Conservation (phyloP, 64 coral and sea anemone genomes). For the Hydrozoanthus tunicans region DNA sequence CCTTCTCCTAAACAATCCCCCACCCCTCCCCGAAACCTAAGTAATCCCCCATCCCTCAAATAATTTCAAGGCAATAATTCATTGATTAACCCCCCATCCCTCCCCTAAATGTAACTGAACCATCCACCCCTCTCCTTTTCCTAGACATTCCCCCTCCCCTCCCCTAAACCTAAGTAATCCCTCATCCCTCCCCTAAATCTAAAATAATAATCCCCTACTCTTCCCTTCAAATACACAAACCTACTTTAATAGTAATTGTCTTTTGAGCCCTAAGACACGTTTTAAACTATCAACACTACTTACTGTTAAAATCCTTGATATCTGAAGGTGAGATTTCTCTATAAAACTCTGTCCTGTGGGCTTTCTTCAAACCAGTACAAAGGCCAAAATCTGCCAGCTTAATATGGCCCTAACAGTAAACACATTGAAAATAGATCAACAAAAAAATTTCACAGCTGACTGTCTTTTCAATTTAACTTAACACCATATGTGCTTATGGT, state of each 20-base stretch:
- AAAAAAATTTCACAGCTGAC: not conserved
- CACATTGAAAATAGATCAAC: not conserved
- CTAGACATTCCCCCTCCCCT: no score
- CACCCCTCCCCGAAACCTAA: no score
- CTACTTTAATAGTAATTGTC: not conserved
- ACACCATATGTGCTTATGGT: not conserved
- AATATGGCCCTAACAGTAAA: constrained; percentile 75
- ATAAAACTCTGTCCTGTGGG: constrained; percentile 97
- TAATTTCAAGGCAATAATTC: no score
- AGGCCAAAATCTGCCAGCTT: constrained; percentile 99
- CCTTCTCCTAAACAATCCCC: no score
- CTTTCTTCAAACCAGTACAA: constrained; percentile 96
- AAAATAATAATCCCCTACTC: no score
- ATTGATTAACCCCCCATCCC: no score
- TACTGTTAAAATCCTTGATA: constrained; percentile 93
- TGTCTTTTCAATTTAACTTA: not conserved
- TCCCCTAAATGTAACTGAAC: no score
- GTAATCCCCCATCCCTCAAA: no score
- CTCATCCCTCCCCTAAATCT: no score
- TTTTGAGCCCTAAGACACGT: not conserved
- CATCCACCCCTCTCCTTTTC: no score
- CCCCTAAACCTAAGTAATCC: no score
- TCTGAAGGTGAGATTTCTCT: constrained; percentile 92
- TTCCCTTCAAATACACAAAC: no score
- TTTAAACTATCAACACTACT: not conserved